Evolutionary conservation across 1,140 invertebrate genomes (phyloP), one percentile per base, ranked within the genome.

Genomic region (Drosophila simulans): DNA sequence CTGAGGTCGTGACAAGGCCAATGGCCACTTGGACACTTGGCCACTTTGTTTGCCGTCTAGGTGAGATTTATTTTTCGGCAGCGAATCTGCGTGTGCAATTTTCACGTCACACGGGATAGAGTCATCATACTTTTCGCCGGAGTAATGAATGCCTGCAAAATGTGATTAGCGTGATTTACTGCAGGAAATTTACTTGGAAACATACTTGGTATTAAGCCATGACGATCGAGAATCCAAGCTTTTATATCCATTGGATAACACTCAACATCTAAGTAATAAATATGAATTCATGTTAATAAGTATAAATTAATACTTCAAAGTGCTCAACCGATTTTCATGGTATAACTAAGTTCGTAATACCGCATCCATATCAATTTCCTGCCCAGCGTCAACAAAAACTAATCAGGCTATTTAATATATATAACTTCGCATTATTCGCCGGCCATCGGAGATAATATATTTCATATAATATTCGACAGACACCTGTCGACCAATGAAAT

Each of bases 1-100:
- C 17, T n/a, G 27, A 35, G 45, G 25, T 62, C 59, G 45, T 49
- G 73, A 58, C 73, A 76, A 73, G 72, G 62, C 73, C 72, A 68
- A 40, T 49, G 49, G 60, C 64, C 52, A 35, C 40, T 48, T 31
- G 31, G 31, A 27, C 49, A 60, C 56, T 45, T 49, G 22, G 13
- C 1, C 31, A 31, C 31, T 31, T 31, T 2, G 31, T 31, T 31
- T 31, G 10, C 31, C 31, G 25, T 15, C 75, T 56, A 70, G 74
- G 74, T 60, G 66, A 51, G 46, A 70, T 45, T 59, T 15, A 45
- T 51, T 37, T 48, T 56, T 53, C 35, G 25, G 17, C 59, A 34
- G 10, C 27, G 4, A 2, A 51, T 34, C 48, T 34, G 1, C 39
- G n/a, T 12, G 10, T 48, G 43, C 64, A 49, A 69, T 70, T 70